These are phyloP conservation scores for Drosophila incognita DNA, from an alignment of 2,888 invertebrate species.

Conservation along the genomic window DNA sequence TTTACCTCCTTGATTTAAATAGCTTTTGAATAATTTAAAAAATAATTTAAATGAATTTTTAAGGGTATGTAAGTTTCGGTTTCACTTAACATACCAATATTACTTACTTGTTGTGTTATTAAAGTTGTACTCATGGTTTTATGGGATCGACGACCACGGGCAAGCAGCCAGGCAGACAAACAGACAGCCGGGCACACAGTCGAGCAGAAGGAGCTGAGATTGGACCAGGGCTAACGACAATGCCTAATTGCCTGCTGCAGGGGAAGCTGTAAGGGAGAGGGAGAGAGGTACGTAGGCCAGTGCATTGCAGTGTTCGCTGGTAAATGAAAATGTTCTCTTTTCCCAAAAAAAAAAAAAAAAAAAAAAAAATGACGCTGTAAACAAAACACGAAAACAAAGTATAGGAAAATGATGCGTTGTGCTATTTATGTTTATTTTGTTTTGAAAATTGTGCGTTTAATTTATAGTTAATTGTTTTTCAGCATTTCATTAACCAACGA, in stretches of 20 bases:
- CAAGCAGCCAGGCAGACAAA: background rate
- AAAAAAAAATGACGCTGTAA: slow-evolving; percentile 51
- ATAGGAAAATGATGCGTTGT: slow-evolving; percentile 62
- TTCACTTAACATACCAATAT: background rate
- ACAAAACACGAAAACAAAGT: slow-evolving; percentile 65
- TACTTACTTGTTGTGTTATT: slow-evolving; percentile 55
- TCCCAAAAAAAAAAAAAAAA: slow-evolving; percentile 26
- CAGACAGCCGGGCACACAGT: background rate
- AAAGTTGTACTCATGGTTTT: slow-evolving; percentile 74
- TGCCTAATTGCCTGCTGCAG: slow-evolving; percentile 63
- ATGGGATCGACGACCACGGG: slow-evolving; percentile 53
- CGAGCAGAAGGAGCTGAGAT: slow-evolving; percentile 30
- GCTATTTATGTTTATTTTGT: slow-evolving; percentile 78
- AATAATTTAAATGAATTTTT: background rate
- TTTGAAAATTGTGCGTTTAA: slow-evolving; percentile 79
- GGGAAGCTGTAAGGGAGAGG: background rate
- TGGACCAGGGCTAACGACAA: slow-evolving; percentile 54
- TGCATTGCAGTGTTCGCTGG: slow-evolving; percentile 20
- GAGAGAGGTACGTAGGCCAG: background rate
- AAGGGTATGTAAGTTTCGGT: slow-evolving; percentile 7
- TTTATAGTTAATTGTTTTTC: slow-evolving; percentile 79
- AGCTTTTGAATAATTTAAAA: background rate
- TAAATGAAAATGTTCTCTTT: slow-evolving; percentile 62
- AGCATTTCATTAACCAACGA: slow-evolving; percentile 76
- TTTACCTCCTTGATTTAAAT: background rate